A percentile compares a stretch with the other conserved stretches of the same genome.
Evolutionary conservation across 2,888 invertebrate genomes (phyloP).

Genomic region (Cryptus viduatorius): DNA sequence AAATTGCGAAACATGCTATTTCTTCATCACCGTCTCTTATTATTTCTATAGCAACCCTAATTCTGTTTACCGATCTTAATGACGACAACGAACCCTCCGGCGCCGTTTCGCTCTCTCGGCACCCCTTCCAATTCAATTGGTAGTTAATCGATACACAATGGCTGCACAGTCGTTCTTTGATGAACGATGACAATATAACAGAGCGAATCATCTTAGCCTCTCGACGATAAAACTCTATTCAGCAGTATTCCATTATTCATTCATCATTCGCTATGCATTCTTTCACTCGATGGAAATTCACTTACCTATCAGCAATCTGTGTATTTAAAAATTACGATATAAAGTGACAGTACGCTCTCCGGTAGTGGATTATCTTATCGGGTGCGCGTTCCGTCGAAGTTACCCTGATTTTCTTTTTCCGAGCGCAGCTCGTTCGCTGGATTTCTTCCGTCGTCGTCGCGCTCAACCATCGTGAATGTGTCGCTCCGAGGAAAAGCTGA

Average conservation of each 20-base stretch:
- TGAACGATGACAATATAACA: not conserved
- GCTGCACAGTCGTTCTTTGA: too few relatives aligned
- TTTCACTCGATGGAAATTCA: not conserved
- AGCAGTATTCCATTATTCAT: constrained; percentile 2
- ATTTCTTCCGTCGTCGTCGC: not conserved
- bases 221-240: not conserved
- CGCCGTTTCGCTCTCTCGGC: not conserved
- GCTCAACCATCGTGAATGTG: constrained; percentile 17
- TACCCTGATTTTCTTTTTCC: constrained; percentile 3
- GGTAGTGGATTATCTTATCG: constrained; percentile 9
- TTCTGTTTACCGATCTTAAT: constrained; percentile 5
- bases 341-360: constrained; percentile 14
- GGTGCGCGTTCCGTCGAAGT: not conserved
- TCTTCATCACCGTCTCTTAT: not conserved
- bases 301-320: constrained; percentile 14
- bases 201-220: not conserved
- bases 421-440: not conserved
- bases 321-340: constrained; percentile 37
- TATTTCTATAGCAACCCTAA: not conserved
- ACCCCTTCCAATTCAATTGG: not conserved
- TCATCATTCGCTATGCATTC: not conserved
- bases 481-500: constrained; percentile 19
- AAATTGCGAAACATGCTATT: constrained; percentile 58
- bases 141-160: not conserved
- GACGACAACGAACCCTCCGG: not conserved